These are phyloP conservation scores for Tupaia chinensis DNA, from an alignment of 2,113 vertebrate genomes.

Conservation along the genomic window DNA sequence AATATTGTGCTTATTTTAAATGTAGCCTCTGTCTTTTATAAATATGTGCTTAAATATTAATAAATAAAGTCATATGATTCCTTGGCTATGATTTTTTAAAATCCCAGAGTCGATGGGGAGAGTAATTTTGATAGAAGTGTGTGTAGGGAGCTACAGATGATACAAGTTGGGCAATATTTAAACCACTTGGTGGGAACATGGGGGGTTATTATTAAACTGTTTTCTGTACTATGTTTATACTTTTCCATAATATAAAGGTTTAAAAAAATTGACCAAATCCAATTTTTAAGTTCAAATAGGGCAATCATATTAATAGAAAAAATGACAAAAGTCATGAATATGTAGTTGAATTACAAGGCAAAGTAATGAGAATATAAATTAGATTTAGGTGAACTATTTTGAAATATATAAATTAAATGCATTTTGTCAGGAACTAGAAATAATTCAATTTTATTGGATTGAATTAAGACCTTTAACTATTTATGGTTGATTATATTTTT, in stretches of 20 bases:
- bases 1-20: neutral
- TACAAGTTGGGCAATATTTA: neutral
- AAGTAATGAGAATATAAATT: neutral
- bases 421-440: neutral
- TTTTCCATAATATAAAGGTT: neutral
- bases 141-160: neutral
- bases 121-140: neutral
- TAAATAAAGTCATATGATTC: neutral
- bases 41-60: neutral
- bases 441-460: neutral
- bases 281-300: constrained; percentile 35
- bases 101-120: neutral
- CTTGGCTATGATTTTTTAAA: neutral
- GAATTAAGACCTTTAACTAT: neutral
- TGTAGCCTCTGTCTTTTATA: neutral
- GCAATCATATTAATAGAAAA: neutral
- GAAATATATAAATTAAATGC: constrained; percentile 28
- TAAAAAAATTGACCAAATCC: neutral
- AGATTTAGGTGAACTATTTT: constrained; percentile 35
- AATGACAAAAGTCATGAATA: neutral
- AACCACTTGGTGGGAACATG: neutral
- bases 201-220: neutral
- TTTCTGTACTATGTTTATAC: neutral
- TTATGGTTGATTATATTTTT: neutral
- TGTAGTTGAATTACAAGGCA: neutral